phyloP scores from a whole-genome alignment of 2,888 invertebrate genomes.

The Panzeria rudis region DNA sequence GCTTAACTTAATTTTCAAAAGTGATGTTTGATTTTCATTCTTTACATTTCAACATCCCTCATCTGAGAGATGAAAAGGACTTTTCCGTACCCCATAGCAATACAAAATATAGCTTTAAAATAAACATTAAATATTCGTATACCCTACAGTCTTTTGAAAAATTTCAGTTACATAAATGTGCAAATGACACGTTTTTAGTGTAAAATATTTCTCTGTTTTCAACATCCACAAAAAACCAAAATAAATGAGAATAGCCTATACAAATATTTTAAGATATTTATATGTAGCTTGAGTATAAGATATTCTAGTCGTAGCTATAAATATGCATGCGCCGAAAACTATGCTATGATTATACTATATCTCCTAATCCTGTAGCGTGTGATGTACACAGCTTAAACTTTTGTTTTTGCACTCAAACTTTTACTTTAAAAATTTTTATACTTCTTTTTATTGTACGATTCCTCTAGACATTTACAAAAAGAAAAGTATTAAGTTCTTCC shows the following conservation, averaged over 20 bases:
- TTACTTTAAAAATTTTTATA: not conserved
- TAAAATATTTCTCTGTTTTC: too few species aligned
- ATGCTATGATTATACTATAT: not conserved
- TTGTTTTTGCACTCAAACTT: not conserved
- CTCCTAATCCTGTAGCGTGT: not conserved
- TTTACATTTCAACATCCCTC: conserved; percentile 18
- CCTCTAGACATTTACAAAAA: not conserved
- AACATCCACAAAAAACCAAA: too few species aligned
- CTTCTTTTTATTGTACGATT: not conserved
- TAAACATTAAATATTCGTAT: not conserved
- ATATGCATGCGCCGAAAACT: conserved; percentile 29
- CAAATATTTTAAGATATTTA: too few species aligned
- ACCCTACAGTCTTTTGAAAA: conserved; percentile 15
- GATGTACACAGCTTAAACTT: not conserved
- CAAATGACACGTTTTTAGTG: too few species aligned
- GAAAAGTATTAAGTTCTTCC: conserved; percentile 39
- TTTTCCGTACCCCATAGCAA: conserved; percentile 9
- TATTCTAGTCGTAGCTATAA: too few species aligned
- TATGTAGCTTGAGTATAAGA: too few species aligned
- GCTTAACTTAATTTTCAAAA: conserved; percentile 70
- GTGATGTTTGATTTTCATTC: conserved; percentile 67
- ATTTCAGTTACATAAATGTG: too few species aligned
- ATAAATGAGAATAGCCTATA: too few species aligned
- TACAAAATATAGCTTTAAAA: conserved; percentile 11
- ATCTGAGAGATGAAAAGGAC: not conserved